These are phyloP conservation scores for Sepioteuthis lessoniana DNA, from an alignment of 2,888 invertebrate species.

Conservation along the genomic window DNA sequence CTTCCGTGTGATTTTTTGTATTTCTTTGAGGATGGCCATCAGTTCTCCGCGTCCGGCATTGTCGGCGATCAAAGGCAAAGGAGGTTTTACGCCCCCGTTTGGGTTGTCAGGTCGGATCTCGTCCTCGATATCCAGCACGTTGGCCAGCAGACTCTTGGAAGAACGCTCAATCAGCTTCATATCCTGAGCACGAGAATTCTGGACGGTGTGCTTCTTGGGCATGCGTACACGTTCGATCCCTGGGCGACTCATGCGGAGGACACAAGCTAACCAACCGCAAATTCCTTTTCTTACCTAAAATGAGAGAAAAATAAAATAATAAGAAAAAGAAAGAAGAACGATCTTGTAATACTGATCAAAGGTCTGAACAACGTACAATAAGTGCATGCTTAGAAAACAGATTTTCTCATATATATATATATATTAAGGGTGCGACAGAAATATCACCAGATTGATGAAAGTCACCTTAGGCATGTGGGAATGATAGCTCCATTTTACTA, in stretches of 20 bases:
- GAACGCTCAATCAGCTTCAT: conserved; percentile 92
- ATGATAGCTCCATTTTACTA: too few species aligned
- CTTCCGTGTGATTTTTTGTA: conserved; percentile 93
- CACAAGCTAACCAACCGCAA: conserved; percentile 97
- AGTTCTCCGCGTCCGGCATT: conserved; percentile 81
- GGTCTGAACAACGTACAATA: too few species aligned
- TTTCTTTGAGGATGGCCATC: conserved; percentile 93
- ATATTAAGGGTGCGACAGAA: too few species aligned
- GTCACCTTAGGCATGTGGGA: too few species aligned
- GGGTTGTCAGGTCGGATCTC: conserved; percentile 79
- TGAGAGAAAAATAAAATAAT: background rate
- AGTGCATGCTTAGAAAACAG: too few species aligned
- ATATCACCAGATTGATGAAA: too few species aligned
- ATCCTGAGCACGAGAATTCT: conserved; percentile 89
- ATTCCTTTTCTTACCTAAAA: conserved; percentile 92
- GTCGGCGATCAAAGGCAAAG: background rate
- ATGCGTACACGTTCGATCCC: conserved; percentile 82
- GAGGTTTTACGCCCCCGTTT: conserved; percentile 54
- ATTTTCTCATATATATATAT: too few species aligned
- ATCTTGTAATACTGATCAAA: background rate
- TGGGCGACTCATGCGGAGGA: conserved; percentile 96
- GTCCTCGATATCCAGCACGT: conserved; percentile 97
- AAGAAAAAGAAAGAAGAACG: background rate
- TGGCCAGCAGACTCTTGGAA: conserved; percentile 94
- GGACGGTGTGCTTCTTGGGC: conserved; percentile 84